These are phyloP conservation scores for Thunnus maccoyii DNA, from an alignment of 2,113 vertebrate species.

Conservation along the genomic window DNA sequence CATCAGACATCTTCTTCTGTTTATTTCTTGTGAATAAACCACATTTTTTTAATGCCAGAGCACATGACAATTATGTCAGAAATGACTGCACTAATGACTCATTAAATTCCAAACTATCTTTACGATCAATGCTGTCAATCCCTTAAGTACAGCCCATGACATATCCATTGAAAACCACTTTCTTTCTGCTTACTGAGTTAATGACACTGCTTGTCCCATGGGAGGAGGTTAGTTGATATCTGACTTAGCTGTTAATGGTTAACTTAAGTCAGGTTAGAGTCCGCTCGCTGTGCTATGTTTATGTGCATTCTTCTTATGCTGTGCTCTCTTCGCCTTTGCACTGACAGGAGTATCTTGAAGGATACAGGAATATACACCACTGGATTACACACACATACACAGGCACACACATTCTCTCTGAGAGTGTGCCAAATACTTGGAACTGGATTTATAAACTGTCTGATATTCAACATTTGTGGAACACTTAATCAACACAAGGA, in stretches of 20 bases:
- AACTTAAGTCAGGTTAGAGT: constrained; percentile 80
- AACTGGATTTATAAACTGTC: constrained; percentile 48
- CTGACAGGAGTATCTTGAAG: constrained; percentile 18
- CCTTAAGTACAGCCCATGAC: neutral
- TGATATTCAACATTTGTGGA: constrained; percentile 39
- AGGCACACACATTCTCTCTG: neutral
- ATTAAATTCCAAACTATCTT: constrained; percentile 1
- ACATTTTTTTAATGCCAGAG: neutral
- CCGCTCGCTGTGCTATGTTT: constrained; percentile 49
- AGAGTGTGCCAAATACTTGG: constrained; percentile 17
- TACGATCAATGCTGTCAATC: neutral
- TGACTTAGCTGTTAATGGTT: constrained; percentile 77
- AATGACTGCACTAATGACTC: neutral
- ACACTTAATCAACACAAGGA: constrained; percentile 64
- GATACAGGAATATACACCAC: constrained; percentile 20
- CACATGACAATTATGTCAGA: neutral
- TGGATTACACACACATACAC: constrained; percentile 1
- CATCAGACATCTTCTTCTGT: neutral
- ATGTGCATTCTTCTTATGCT: constrained; percentile 36
- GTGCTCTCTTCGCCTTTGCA: neutral
- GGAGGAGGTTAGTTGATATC: constrained; percentile 47
- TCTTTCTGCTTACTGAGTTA: constrained; percentile 65
- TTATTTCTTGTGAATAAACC: neutral
- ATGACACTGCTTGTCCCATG: constrained; percentile 49
- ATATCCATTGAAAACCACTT: neutral